Percentiles rank a stretch among this genome's conserved stretches.
These are phyloP conservation scores for Caenorhabditis drosophilae DNA, from an alignment of 2,888 invertebrate species.

Conservation along the genomic window DNA sequence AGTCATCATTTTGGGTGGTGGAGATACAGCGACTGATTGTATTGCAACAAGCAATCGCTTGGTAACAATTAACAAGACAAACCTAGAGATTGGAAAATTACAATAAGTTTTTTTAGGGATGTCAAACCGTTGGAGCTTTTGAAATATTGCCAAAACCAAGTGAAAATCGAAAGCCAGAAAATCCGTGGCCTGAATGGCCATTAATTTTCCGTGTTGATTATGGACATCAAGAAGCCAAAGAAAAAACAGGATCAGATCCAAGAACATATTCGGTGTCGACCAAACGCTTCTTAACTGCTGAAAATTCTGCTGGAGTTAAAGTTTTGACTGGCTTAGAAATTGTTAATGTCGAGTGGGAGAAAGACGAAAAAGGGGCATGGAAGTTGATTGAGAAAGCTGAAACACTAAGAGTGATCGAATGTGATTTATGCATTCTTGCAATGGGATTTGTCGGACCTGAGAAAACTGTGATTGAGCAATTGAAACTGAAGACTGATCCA, in stretches of 20 bases:
- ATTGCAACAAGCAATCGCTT: conserved; percentile 92
- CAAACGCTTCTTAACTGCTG: conserved; percentile 73
- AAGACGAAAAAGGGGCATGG: conserved; percentile 80
- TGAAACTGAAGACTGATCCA: conserved; percentile 82
- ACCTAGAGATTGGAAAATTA: not conserved
- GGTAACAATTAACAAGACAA: conserved; percentile 68
- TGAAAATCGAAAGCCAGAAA: conserved; percentile 80
- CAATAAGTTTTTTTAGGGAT: conserved; percentile 77
- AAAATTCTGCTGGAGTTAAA: conserved; percentile 57
- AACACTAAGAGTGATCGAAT: conserved; percentile 78
- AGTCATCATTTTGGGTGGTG: conserved; percentile 86
- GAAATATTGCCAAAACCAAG: conserved; percentile 95
- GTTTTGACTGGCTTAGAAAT: conserved; percentile 84
- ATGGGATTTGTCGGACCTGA: conserved; percentile 83
- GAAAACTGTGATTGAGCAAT: conserved; percentile 80
- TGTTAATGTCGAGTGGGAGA: conserved; percentile 76
- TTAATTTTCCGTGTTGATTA: conserved; percentile 94
- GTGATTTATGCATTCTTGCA: conserved; percentile 88
- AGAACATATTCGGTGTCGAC: conserved; percentile 90
- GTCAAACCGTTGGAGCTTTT: conserved; percentile 88
- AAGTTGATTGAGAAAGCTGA: conserved; percentile 86
- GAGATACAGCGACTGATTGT: conserved; percentile 94
- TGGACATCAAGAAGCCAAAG: conserved; percentile 93
- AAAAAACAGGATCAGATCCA: conserved; percentile 83
- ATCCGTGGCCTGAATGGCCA: conserved; percentile 99